phyloP scores from a whole-genome alignment of 2,797 vertebrate species.

The Pyrocephalus nanus region DNA sequence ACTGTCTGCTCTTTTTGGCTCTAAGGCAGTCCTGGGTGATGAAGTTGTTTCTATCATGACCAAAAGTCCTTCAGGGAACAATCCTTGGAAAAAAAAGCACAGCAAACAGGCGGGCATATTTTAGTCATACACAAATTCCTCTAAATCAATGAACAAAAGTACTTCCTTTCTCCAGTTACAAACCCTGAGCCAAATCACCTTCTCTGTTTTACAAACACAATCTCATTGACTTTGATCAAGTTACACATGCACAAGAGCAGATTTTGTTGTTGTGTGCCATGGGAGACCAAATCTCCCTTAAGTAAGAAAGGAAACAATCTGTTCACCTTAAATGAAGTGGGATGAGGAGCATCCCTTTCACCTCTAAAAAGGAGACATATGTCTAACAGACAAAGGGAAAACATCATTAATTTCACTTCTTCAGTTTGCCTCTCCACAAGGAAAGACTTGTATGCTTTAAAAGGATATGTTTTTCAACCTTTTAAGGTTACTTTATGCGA shows the following conservation, averaged over 20 bases:
- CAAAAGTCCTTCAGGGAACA: not conserved
- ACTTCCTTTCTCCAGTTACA: slow-evolving; percentile 21
- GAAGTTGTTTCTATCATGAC: not conserved
- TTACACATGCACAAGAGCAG: not conserved
- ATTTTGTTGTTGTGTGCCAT: not conserved
- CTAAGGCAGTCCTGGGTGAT: not conserved
- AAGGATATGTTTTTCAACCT: not conserved
- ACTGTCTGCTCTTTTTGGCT: not conserved
- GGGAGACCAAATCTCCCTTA: not conserved
- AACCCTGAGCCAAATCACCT: not conserved
- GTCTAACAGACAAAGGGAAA: not conserved
- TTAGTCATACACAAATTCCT: not conserved
- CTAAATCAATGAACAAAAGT: not conserved
- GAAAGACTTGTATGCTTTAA: not conserved
- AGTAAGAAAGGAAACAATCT: not conserved
- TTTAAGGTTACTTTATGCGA: not conserved
- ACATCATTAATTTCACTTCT: not conserved
- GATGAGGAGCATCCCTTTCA: not conserved
- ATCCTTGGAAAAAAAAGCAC: not conserved
- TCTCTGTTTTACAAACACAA: not conserved
- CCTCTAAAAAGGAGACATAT: not conserved
- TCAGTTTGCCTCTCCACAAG: not conserved
- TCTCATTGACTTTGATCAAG: not conserved
- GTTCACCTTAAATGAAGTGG: not conserved
- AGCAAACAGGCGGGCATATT: not conserved